phyloP scores from a whole-genome alignment of 2,797 vertebrate genomes.

The Sebastes umbrosus region DNA sequence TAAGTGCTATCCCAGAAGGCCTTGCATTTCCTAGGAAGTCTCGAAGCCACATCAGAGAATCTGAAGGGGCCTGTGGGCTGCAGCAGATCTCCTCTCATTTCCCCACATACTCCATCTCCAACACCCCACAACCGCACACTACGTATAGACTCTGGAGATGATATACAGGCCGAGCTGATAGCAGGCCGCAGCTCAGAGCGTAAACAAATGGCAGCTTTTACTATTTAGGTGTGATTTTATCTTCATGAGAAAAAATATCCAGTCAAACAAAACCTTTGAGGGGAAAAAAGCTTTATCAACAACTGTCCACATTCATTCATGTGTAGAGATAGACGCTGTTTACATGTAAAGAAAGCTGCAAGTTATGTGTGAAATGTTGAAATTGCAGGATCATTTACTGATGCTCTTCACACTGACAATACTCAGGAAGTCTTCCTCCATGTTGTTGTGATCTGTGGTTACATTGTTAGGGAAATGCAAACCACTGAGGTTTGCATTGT shows the following conservation, averaged over 20 bases:
- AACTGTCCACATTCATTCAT: conserved; percentile 24
- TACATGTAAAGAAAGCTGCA: conserved; percentile 28
- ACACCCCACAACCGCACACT: conserved; percentile 66
- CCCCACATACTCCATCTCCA: conserved; percentile 66
- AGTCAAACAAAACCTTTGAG: conserved; percentile 22
- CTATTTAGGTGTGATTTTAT: conserved; percentile 57
- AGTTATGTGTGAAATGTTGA: conserved; percentile 47
- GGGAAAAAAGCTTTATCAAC: conserved; percentile 24
- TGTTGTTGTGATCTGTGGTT: neutral
- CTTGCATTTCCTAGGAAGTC: conserved; percentile 71
- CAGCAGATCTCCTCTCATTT: conserved; percentile 76
- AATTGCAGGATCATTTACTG: conserved; percentile 2
- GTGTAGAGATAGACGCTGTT: conserved; percentile 10
- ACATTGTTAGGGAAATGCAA: neutral
- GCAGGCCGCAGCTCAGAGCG: conserved; percentile 31
- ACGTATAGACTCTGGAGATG: conserved; percentile 61
- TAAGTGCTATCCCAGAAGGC: conserved; percentile 72
- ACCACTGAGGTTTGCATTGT: neutral
- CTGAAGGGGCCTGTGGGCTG: conserved; percentile 72
- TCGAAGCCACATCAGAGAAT: conserved; percentile 77
- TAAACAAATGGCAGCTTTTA: conserved; percentile 66
- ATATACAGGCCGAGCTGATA: conserved; percentile 56
- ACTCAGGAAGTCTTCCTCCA: conserved; percentile 21
- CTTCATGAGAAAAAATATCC: conserved; percentile 31
- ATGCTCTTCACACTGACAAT: conserved; percentile 7